These are phyloP conservation scores for Holocentrus rufus DNA, from an alignment of 2,797 vertebrate genomes.

Conservation along the genomic window DNA sequence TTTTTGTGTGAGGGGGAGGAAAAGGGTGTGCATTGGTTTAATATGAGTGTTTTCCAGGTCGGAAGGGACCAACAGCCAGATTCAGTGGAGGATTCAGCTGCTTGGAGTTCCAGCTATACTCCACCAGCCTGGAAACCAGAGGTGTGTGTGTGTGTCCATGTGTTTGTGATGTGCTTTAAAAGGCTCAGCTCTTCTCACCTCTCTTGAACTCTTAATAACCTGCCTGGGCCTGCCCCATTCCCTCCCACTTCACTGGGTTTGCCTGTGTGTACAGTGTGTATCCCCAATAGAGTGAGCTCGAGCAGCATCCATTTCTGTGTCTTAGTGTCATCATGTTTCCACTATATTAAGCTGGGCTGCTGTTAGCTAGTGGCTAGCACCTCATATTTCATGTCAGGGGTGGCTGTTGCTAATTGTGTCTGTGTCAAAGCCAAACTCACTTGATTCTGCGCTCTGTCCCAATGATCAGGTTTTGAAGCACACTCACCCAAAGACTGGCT, in stretches of 20 bases:
- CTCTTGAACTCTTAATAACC: conserved; percentile 51
- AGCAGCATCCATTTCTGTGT: conserved; percentile 26
- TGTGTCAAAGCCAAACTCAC: too few species aligned
- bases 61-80: conserved; percentile 15
- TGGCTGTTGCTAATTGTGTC: conserved; percentile 13
- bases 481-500: background rate
- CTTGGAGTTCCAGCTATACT: conserved; percentile 51
- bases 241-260: conserved; percentile 30
- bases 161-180: conserved; percentile 8
- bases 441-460: background rate
- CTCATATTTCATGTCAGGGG: conserved; percentile 50
- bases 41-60: conserved; percentile 57
- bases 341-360: conserved; percentile 50
- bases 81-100: conserved; percentile 34
- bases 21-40: background rate
- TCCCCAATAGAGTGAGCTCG: conserved; percentile 25
- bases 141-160: conserved; percentile 52
- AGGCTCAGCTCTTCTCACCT: conserved; percentile 24
- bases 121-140: conserved; percentile 73
- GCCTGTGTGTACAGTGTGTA: conserved; percentile 26
- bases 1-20: conserved; percentile 1
- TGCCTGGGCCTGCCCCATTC: conserved; percentile 52
- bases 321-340: conserved; percentile 50
- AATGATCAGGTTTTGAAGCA: background rate
- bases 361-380: conserved; percentile 28